Percentiles rank a stretch among this genome's conserved stretches.
These are phyloP conservation scores for Teleogryllus occipitalis DNA, from an alignment of 1,140 invertebrate species.

Conservation along the genomic window DNA sequence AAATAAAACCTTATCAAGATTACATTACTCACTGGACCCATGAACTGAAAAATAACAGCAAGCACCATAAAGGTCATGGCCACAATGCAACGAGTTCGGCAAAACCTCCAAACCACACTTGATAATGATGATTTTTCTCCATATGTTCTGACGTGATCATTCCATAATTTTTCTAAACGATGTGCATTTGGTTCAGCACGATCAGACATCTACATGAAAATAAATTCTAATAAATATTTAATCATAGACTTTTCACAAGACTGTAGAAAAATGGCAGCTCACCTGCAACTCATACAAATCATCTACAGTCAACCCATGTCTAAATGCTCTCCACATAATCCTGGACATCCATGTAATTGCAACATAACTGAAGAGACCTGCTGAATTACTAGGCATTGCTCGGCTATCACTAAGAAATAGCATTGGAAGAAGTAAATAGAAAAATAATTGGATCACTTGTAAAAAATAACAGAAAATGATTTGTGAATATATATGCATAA, in stretches of 20 bases:
- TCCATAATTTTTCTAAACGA: conserved; percentile 25
- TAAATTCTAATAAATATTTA: background rate
- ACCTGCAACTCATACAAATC: conserved; percentile 28
- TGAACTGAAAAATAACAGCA: conserved; percentile 27
- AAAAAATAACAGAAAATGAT: too few relatives aligned
- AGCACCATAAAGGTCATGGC: conserved; percentile 26
- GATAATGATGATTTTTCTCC: conserved; percentile 17
- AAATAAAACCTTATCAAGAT: background rate
- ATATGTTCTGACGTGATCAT: conserved; percentile 20
- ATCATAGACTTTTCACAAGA: background rate
- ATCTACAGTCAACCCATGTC: conserved; percentile 23
- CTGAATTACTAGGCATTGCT: conserved; percentile 24
- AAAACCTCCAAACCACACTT: conserved; percentile 26
- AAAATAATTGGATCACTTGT: background rate
- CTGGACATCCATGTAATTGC: conserved; percentile 27
- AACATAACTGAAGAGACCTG: conserved; percentile 26
- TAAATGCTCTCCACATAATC: conserved; percentile 27
- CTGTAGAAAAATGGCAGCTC: conserved; percentile 2
- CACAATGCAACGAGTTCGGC: conserved; percentile 27
- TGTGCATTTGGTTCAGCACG: conserved; percentile 26
- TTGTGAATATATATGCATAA: too few relatives aligned
- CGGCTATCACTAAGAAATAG: conserved; percentile 11
- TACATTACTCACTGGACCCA: conserved; percentile 27
- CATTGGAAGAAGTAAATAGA: conserved; percentile 32
- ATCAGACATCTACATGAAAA: conserved; percentile 23